Evolutionary conservation across 2,113 vertebrate genomes (phyloP), one percentile per base, ranked within the genome.

Genomic region (Emydura subglobosa): DNA sequence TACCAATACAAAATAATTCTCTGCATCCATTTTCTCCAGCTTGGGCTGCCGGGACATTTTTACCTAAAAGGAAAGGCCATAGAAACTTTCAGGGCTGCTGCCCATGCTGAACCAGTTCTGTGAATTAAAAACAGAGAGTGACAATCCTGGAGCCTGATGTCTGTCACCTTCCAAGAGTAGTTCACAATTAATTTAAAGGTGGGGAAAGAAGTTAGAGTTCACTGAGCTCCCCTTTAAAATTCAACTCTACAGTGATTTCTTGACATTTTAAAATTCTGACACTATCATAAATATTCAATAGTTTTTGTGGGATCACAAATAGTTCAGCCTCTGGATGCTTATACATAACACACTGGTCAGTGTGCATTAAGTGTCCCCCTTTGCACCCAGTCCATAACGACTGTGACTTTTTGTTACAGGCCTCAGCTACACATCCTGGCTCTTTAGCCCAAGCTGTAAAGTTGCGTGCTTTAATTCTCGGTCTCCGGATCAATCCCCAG

Each of bases 231-330:
- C 2, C 19, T 91, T 95, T 94, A 91, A 88, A 95, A 57, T 79
- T 83, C 87, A 86, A 92, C 82, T 93, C 24, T 49, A 61, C 14
- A 59, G 39, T 95, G 89, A 92, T 84, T 94, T 81, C 42, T 89
- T 89, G 88, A 72, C 57, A 86, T 94, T 93, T 95, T 51, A 94
- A 95, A 92, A 44, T 81, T 89, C 74, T 94, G 90, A 87, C 91
- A 94, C 7, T 47, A 44, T 47, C 3, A 78, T 27, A 44, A 47
- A 78, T 94, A 88, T 54, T 39, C 65, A 39, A 19, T 72, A 1
- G 19, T 17, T 72, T 72, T 19, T 39, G 65, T 39, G 65, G 65
- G 65, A 68, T 39, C 65, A n/a, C n/a, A n/a, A n/a, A n/a, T n/a
- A 5, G n/a, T n/a, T 39, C 5, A 39, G 8, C 19, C 19, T 4